Conservation (phyloP, 2,113 vertebrate species). For the Mastomys natalensis region DNA sequence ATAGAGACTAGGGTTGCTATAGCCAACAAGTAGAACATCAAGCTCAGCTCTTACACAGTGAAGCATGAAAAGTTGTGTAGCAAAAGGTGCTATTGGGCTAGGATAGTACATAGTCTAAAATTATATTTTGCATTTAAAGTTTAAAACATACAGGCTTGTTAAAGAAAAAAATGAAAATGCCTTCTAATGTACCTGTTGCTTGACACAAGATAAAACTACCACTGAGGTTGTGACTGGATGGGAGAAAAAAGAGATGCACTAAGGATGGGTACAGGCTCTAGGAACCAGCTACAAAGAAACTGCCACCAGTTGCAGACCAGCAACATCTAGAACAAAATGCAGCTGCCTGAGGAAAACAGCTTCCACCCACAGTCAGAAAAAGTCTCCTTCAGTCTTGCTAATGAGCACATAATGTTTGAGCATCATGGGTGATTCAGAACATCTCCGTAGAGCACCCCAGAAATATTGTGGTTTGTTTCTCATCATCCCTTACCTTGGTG, state of each 20-base stretch:
- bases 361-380: not conserved
- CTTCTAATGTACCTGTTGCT: not conserved
- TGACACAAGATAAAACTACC: not conserved
- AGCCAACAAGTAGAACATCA: not conserved
- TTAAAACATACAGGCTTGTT: not conserved
- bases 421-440: not conserved
- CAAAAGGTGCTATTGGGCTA: not conserved
- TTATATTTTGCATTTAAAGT: constrained; percentile 37
- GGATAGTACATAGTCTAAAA: not conserved
- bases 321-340: not conserved
- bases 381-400: not conserved
- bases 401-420: not conserved
- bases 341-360: not conserved
- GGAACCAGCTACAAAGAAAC: not conserved
- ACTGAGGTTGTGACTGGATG: not conserved
- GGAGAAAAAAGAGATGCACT: constrained; percentile 16
- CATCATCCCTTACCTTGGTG: not conserved
- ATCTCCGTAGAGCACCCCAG: not conserved
- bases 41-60: not conserved
- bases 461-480: not conserved
- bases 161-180: not conserved
- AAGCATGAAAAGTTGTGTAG: not conserved
- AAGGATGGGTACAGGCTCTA: not conserved
- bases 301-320: not conserved
- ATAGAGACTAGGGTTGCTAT: not conserved